Base-by-base conservation (phyloP, 1,140 invertebrate genomes). In the Trichoplusia ni region DNA sequence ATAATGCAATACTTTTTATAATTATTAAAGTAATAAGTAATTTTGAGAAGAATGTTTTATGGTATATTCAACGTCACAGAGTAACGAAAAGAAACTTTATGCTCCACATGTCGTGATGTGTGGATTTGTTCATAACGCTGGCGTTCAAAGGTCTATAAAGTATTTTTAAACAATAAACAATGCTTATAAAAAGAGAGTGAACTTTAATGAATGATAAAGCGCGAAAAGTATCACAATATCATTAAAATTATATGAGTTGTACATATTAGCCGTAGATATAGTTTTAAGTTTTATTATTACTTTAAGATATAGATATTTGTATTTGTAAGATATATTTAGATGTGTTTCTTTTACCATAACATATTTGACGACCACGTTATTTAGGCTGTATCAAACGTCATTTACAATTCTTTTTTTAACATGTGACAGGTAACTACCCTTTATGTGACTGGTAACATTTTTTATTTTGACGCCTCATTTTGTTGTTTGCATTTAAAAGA, bases 261-360 rank as follows among this genome's bases (percentile, higher is more conserved):
- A 86, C 71, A 86, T 86, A 85, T 49, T 84, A 79, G 70, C 21
- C 29, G 38, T 65, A 64, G 67, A 51, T 27, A 40, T 78, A 72
- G 51, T 13, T 37, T 14, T 82, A 82, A 77, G 69, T 60, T 73
- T 73, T 70, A 76, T 72, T 77, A 76, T 67, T 21, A 76, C 69
- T 71, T 74, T 75, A 75, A 75, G 58, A 62, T 64, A 70, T 73
- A 79, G 72, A 78, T 79, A 79, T 73, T 71, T 79, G 69, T 80
- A 75, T 79, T 78, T 85, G 77, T 85, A 81, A 78, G 73, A 84
- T 80, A 85, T 73, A 70, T 82, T 78, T 81, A 82, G 75, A 79
- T 67, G 81, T 79, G 79, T 86, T 86, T 83, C 69, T 73, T 83
- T 84, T 84, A 83, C 77, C 79, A 68, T 76, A 75, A 68, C 69